These are phyloP conservation scores for Australoheros facetus DNA, from an alignment of 2,797 vertebrate genomes.

Conservation along the genomic window DNA sequence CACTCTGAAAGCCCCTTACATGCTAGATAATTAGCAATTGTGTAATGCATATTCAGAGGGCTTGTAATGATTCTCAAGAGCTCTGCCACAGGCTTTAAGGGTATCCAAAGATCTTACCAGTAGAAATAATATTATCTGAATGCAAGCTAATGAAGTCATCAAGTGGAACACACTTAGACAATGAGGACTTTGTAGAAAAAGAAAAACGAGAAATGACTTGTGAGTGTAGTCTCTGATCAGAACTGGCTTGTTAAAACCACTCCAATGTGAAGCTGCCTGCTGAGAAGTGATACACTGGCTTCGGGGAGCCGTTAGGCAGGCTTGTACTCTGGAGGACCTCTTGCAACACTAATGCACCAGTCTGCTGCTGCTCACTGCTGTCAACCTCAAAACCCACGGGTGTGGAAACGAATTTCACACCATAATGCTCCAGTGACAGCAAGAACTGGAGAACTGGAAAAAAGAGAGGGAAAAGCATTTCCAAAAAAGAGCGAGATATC, in stretches of 20 bases:
- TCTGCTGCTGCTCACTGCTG: slow-evolving; percentile 61
- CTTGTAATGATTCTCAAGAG: slow-evolving; percentile 59
- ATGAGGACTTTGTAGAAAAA: slow-evolving; percentile 23
- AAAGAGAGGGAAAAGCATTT: slow-evolving; percentile 49
- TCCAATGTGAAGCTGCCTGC: slow-evolving; percentile 34
- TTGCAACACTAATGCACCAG: slow-evolving; percentile 63
- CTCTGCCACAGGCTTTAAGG: slow-evolving; percentile 45
- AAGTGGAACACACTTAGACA: slow-evolving; percentile 31
- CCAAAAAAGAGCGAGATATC: slow-evolving; percentile 58
- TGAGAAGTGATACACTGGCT: slow-evolving; percentile 45
- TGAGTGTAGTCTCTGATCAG: slow-evolving; percentile 27
- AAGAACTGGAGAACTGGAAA: slow-evolving; percentile 49
- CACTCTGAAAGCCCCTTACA: slow-evolving; percentile 13
- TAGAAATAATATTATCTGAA: slow-evolving; percentile 52
- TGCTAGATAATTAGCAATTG: slow-evolving; percentile 32
- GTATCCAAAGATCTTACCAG: slow-evolving; percentile 37
- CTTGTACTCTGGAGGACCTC: slow-evolving; percentile 59
- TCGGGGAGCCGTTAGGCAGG: slow-evolving; percentile 42
- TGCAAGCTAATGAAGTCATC: slow-evolving; percentile 52
- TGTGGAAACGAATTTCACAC: slow-evolving; percentile 71
- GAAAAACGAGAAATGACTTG: slow-evolving; percentile 34
- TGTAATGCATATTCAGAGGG: slow-evolving; percentile 47
- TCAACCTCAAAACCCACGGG: slow-evolving; percentile 63
- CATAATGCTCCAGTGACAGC: slow-evolving; percentile 62
- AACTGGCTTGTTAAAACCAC: slow-evolving; percentile 39